Evolutionary conservation across 2,888 invertebrate species (phyloP).

Genomic region (Ichneumoninae sp.): DNA sequence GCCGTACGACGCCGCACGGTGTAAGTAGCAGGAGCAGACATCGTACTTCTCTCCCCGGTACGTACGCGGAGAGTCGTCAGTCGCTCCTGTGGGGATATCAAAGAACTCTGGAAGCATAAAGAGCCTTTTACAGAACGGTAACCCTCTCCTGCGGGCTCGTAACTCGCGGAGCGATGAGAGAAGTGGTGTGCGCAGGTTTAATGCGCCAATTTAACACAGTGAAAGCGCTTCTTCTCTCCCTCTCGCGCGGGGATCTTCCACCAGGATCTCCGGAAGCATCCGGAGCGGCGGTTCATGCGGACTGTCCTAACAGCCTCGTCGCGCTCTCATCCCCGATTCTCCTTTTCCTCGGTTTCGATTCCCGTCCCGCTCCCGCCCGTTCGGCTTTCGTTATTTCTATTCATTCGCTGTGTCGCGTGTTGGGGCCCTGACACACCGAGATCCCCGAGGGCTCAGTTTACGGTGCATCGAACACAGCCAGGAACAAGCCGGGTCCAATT

Average conservation of each 20-base stretch:
- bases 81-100: conserved; percentile 52
- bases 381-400: conserved; percentile 33
- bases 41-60: conserved; percentile 11
- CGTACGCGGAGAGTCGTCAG: conserved; percentile 23
- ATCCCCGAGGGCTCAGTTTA: conserved; percentile 1
- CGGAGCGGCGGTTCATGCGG: conserved; percentile 8
- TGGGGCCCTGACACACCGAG: neutral
- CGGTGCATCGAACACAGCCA: conserved; percentile 30
- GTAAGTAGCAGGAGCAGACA: conserved; percentile 13
- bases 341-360: conserved; percentile 16
- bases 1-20: neutral
- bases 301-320: conserved; percentile 45
- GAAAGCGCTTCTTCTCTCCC: conserved; percentile 58
- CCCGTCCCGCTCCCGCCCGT: conserved; percentile 12
- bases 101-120: conserved; percentile 53
- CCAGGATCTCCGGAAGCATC: conserved; percentile 51
- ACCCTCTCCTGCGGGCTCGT: conserved; percentile 3
- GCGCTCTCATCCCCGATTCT: conserved; percentile 44
- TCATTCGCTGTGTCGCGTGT: conserved; percentile 50
- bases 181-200: conserved; percentile 58
- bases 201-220: conserved; percentile 70
- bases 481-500: conserved; percentile 20
- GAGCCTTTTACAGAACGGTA: conserved; percentile 48
- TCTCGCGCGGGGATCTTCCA: conserved; percentile 15
- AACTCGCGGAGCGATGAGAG: conserved; percentile 37